Conservation (phyloP, 2,113 vertebrate species). For the Eudorcas thomsonii region DNA sequence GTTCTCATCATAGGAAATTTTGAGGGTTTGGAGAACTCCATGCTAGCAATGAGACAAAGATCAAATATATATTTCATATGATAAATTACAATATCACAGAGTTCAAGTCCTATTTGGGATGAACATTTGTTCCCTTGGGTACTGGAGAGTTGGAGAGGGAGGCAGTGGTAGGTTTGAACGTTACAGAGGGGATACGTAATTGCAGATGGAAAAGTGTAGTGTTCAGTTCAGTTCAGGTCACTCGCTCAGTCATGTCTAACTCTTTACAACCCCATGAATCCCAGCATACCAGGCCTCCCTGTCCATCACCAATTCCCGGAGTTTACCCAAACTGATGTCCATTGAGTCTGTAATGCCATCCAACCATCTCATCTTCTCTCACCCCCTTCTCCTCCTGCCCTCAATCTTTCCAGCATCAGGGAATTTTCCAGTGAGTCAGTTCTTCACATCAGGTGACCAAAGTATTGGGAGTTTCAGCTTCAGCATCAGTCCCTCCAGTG, state of each 20-base stretch:
- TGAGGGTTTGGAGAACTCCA: background rate
- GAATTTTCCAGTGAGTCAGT: background rate
- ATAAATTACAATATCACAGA: background rate
- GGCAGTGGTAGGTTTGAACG: background rate
- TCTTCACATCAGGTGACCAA: background rate
- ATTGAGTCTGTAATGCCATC: background rate
- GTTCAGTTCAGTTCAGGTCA: background rate
- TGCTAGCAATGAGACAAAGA: background rate
- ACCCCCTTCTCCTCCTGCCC: background rate
- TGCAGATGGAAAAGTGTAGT: background rate
- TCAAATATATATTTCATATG: background rate
- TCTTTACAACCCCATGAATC: background rate
- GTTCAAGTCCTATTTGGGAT: background rate
- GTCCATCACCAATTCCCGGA: background rate
- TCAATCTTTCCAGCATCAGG: background rate
- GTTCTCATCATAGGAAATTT: background rate
- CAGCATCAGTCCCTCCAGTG: background rate
- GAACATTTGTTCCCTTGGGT: background rate
- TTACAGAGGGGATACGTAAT: background rate
- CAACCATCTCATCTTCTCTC: background rate
- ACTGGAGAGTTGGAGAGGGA: background rate
- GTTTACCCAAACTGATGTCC: background rate
- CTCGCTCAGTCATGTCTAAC: accelerated
- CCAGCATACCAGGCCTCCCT: background rate
- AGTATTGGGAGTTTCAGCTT: background rate